Evolutionary conservation across 2,113 vertebrate genomes (phyloP), one percentile per base, ranked within the genome.

Genomic region (Sinocyclocheilus rhinocerous): DNA sequence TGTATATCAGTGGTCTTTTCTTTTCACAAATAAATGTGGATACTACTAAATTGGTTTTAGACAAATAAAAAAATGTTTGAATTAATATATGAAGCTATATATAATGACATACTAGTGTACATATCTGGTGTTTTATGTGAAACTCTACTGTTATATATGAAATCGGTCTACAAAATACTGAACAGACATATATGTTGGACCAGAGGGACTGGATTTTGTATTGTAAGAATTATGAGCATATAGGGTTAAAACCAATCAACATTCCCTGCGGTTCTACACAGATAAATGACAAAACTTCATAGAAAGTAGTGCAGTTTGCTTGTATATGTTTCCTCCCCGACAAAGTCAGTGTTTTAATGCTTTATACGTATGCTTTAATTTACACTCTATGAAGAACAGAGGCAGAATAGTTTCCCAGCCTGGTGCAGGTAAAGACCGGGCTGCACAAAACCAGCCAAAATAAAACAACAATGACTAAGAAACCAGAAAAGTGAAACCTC

Each of bases 401-500:
- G 4, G 7, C 29, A 79, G 52, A 59, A 59, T 5, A 57, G 9
- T 57, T 78, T 36, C 26, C 26, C 8, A 78, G 1, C 50, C 26
- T 52, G 39, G 20, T 42, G 36, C 20, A 73, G 70, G 42, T 73
- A n/a, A 73, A 73, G 36, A 73, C 42, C 70, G n/a, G 76, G 76
- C 59, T 59, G 76, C 10, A 78, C 76, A 78, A 59, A 59, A 20
- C 16, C 50, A 78, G 50, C 10, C 50, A 78, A 3, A 55, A 78
- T 22, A 20, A 78, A 78, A 57, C 76, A 78, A 33, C 20, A 11
- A n/a, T 4, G 20, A 73, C 69, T 22, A 73, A 42, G 20, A 22
- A 22, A n/a, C 70, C 36, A 73, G 36, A n/a, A 12, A 10, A 12
- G 33, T 12, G 15, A 13, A 73, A 12, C 8, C 5, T 11, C 20